Evolutionary conservation across 2,888 invertebrate genomes (phyloP).

Genomic region (Andrena trimmerana): DNA sequence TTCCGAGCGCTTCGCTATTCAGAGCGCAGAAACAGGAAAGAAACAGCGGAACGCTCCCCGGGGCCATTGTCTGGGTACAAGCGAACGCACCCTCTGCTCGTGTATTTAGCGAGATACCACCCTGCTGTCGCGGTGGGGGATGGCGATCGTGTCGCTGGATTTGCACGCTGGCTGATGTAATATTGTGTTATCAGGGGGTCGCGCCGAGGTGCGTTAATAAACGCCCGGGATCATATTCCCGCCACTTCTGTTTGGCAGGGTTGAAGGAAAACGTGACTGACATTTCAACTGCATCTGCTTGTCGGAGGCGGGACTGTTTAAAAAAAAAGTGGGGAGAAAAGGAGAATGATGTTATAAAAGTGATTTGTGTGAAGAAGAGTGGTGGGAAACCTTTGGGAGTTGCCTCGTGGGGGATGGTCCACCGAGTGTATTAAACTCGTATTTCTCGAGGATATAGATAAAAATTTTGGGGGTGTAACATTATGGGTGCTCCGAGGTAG

Average conservation of each 20-base stretch:
- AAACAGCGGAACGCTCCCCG: conserved; percentile 22
- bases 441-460: no score
- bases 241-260: background rate
- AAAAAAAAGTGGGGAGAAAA: no score
- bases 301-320: no score
- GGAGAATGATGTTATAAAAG: no score
- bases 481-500: no score
- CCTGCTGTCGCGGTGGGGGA: conserved; percentile 19
- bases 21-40: conserved; percentile 42
- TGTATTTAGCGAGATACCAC: conserved; percentile 37
- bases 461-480: no score
- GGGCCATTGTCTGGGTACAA: conserved; percentile 33
- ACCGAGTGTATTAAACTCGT: no score
- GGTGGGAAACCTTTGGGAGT: no score
- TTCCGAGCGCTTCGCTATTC: conserved; percentile 36
- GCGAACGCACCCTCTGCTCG: conserved; percentile 4
- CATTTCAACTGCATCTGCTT: no score
- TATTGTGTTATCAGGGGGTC: conserved; percentile 12
- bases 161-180: conserved; percentile 13
- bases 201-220: background rate
- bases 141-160: conserved; percentile 25
- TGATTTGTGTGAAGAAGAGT: no score
- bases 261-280: no score
- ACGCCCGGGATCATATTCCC: background rate
- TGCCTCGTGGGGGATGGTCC: no score